phyloP scores from a whole-genome alignment of 2,797 vertebrate species.

The Cryptoblepharus egeriae region DNA sequence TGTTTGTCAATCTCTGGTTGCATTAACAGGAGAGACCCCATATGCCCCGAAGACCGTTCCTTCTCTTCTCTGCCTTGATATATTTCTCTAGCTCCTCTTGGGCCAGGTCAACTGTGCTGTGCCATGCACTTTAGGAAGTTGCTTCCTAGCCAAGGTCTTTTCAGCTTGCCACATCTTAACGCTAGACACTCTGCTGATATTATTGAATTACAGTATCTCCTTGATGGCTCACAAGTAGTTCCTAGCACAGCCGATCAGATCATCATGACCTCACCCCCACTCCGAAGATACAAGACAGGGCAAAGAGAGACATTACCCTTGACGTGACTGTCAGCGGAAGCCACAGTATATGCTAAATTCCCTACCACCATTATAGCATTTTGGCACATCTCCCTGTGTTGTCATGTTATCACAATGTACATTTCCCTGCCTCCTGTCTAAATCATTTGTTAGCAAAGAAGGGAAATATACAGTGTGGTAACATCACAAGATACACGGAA shows the following conservation, averaged over 20 bases:
- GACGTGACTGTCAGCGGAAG: not conserved
- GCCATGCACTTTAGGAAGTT: slow-evolving; percentile 24
- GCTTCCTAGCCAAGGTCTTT: slow-evolving; percentile 38
- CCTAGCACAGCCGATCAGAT: not conserved
- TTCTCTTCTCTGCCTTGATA: slow-evolving; percentile 48
- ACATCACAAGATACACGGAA: not conserved
- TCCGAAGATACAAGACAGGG: not conserved
- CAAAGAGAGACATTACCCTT: not conserved
- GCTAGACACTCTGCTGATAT: not conserved
- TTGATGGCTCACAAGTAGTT: not conserved
- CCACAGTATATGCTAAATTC: not conserved
- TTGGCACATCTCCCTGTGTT: not conserved
- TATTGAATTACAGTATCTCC: not conserved
- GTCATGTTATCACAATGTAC: not conserved
- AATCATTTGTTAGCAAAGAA: not conserved
- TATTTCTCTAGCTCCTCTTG: slow-evolving; percentile 31
- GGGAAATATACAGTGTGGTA: not conserved
- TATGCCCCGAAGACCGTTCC: slow-evolving; percentile 32
- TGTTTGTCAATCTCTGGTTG: slow-evolving; percentile 46
- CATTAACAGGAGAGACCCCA: not conserved
- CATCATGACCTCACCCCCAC: not conserved
- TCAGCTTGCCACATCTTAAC: not conserved
- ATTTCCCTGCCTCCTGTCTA: not conserved
- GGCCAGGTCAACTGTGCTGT: slow-evolving; percentile 44
- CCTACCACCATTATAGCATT: not conserved